Base-by-base conservation (phyloP, 2,888 invertebrate genomes). In the Crocallis elinguaria region DNA sequence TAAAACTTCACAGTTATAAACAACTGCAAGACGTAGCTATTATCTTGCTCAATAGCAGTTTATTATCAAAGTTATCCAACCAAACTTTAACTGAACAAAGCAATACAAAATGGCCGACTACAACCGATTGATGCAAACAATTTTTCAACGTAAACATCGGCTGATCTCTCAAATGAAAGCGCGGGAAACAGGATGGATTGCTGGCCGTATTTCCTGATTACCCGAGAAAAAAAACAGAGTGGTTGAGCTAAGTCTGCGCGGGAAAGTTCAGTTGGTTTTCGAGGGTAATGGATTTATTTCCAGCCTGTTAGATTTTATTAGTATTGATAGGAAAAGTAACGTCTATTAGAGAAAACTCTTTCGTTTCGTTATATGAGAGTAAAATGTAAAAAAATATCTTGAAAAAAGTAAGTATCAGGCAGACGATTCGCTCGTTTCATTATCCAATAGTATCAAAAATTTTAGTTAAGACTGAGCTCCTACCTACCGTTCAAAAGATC, bases 171-270 rank as follows among this genome's bases (percentile, higher is more conserved):
- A 29, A 37, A 12, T 27, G 13, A 46, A 38, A 48, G 35, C 35
- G 42, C 59, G 58, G 49, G 43, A 48, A 73, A 69, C 59, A 51
- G 66, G 68, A 76, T 72, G 67, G 66, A 75, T 74, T 61, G 72
- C 67, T 51, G 57, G 60, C 69, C 55, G 73, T 75, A 72, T 74
- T 72, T 76, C 72, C 69, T 69, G 66, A 73, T 74, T 71, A 71
- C 59, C 60, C 49, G 48, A 38, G 37, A 39, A 57, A 52, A 49
- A 44, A 57, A 60, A 51, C n/a, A n/a, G 51, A 45, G 49, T 48
- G 33, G 37, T 4, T n/a, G 13, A 51, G 39, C 21, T 52, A 49
- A 36, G 57, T 55, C 17, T 39, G 5, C 29, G 41, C 25, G 39
- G 45, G 39, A 43, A 52, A 42, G 36, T 59, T 46, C 49, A 52